These are phyloP conservation scores for Typhlomys cinereus DNA, from an alignment of 2,113 vertebrate genomes.

Conservation along the genomic window DNA sequence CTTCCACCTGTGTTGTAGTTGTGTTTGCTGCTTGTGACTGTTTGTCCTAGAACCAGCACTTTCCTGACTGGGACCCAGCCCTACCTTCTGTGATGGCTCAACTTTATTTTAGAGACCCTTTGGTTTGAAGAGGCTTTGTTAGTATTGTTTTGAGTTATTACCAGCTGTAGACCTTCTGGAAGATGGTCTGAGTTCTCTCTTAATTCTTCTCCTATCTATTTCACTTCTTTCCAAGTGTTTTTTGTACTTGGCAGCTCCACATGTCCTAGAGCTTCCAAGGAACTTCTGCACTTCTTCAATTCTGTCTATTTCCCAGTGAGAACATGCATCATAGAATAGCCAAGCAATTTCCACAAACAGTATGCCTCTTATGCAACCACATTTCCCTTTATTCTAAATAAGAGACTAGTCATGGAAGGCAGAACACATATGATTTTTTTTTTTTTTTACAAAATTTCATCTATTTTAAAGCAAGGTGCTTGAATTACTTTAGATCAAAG, in stretches of 20 bases:
- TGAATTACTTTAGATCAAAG: slow-evolving; percentile 6
- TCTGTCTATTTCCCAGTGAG: background rate
- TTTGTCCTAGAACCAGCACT: background rate
- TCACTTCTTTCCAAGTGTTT: no score
- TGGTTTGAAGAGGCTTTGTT: background rate
- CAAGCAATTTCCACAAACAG: background rate
- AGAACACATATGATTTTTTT: background rate
- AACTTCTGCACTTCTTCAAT: background rate
- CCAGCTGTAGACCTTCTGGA: background rate
- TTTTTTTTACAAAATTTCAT: slow-evolving; percentile 18
- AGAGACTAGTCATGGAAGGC: background rate
- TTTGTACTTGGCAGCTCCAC: background rate
- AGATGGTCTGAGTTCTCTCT: background rate
- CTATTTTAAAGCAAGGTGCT: background rate
- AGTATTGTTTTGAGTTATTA: background rate
- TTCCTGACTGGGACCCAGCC: background rate
- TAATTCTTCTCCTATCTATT: background rate
- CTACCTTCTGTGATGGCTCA: background rate
- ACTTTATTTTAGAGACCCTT: background rate
- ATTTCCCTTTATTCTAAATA: background rate
- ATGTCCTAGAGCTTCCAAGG: background rate
- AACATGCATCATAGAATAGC: background rate
- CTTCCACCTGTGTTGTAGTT: background rate
- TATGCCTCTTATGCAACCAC: background rate
- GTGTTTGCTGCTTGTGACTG: background rate